These are phyloP conservation scores for Bungarus multicinctus DNA, from an alignment of 2,113 vertebrate species.

Conservation along the genomic window DNA sequence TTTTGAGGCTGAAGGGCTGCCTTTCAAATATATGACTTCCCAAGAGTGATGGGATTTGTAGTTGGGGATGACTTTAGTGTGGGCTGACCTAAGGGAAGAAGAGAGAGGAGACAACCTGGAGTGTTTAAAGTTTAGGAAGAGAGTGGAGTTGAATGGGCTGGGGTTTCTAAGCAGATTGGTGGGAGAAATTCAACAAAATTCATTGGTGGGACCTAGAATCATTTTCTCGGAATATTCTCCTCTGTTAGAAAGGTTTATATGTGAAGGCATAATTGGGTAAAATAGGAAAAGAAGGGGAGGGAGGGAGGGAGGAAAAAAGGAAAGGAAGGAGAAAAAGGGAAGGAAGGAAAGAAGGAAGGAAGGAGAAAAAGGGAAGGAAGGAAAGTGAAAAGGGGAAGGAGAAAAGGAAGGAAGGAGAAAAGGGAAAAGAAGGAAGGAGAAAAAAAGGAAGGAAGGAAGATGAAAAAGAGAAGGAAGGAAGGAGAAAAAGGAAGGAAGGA, in stretches of 20 bases:
- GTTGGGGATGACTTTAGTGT: background rate
- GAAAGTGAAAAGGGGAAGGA: background rate
- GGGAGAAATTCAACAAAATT: background rate
- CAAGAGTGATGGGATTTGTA: background rate
- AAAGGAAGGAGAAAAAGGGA: no score
- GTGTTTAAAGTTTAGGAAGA: no score
- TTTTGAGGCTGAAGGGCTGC: background rate
- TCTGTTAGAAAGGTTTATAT: background rate
- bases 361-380: background rate
- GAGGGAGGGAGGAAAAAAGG: no score
- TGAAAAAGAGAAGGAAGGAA: no score
- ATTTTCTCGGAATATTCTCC: background rate
- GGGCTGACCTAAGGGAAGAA: background rate
- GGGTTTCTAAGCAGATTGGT: background rate
- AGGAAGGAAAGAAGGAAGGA: background rate
- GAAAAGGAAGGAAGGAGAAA: background rate
- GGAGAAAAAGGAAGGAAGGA: no score
- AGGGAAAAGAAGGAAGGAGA: no score
- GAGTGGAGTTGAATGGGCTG: background rate
- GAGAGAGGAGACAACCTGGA: background rate
- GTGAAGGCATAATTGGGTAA: background rate
- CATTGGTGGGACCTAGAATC: background rate
- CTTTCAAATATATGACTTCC: no score
- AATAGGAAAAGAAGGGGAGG: background rate
- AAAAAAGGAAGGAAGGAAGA: no score